Base-by-base conservation (phyloP, 2,888 invertebrate genomes). In the Aleiodes alternator region DNA sequence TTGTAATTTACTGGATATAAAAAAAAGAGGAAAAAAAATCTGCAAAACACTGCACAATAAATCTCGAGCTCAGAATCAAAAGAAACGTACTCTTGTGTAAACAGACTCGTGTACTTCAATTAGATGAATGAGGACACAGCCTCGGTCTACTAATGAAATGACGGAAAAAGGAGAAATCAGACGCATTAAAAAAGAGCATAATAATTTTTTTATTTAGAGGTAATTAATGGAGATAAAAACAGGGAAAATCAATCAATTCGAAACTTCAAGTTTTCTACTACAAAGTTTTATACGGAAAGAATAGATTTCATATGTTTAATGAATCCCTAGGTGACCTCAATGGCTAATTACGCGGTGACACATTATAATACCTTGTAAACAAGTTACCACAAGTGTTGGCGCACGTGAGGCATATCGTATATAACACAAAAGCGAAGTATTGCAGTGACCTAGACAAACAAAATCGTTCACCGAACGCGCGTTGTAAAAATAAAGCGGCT, bases 341-440 rank as follows among this genome's bases (percentile, higher is more conserved):
- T 64, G 43, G 43, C 48, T 43, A 64, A 64, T 64, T 48, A 11
- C 43, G 43, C 16, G 64, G 16, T 43, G 48, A 64, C 48, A 64
- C 43, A 64, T 48, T 12, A 64, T 64, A 64, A 64, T 64, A 14
- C 64, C 48, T 23, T n/a, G 64, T 64, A n/a, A 64, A 64, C 64
- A 64, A 64, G 48, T 48, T 16, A 43, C 64, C 64, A 38, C 59
- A 64, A 48, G 16, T 64, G 34, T 64, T 43, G 14, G 64, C 48
- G 48, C 43, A 14, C 16, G 64, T 64, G 64, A 56, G 23, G 34
- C 48, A 11, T 48, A n/a, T 12, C 43, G 14, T 64, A 64, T 64
- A 64, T 64, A 43, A 16, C 14, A 23, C 14, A 23, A 16, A 14
- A 16, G 43, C 48, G 14, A 48, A 48, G 64, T 64, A 48, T 64